Percentiles rank a stretch among this genome's conserved stretches.
These are phyloP conservation scores for Enteromius treurensis DNA, from an alignment of 2,797 vertebrate species.

Conservation along the genomic window DNA sequence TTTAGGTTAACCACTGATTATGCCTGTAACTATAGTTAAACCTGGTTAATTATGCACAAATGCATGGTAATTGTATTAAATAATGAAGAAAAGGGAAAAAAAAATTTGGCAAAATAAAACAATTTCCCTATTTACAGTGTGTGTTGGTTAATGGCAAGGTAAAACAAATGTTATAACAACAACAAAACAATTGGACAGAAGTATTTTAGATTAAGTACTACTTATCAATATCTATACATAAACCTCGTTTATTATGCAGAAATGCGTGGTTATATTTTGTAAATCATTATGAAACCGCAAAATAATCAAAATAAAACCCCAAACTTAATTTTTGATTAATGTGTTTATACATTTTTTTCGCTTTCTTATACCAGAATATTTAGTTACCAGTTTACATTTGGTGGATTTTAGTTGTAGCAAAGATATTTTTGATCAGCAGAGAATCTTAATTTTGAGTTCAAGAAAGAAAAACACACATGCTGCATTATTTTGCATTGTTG, in stretches of 20 bases:
- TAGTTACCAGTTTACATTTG: background rate
- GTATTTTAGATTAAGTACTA: background rate
- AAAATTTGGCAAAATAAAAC: background rate
- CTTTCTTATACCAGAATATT: background rate
- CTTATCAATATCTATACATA: background rate
- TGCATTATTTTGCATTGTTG: background rate
- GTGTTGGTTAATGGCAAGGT: background rate
- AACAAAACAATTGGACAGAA: background rate
- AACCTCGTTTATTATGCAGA: background rate
- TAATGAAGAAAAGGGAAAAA: background rate
- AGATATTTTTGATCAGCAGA: background rate
- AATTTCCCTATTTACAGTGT: background rate
- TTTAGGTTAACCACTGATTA: background rate
- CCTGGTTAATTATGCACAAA: background rate
- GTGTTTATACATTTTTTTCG: background rate
- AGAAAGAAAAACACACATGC: background rate
- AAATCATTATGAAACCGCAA: background rate
- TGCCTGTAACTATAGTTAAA: background rate
- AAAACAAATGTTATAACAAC: background rate
- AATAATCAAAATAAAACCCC: background rate
- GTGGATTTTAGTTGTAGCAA: background rate
- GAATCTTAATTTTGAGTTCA: background rate
- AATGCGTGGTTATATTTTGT: background rate
- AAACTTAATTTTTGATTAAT: background rate
- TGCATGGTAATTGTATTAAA: background rate